Conservation (phyloP, 2,113 vertebrate species). For the Elephas maximus region DNA sequence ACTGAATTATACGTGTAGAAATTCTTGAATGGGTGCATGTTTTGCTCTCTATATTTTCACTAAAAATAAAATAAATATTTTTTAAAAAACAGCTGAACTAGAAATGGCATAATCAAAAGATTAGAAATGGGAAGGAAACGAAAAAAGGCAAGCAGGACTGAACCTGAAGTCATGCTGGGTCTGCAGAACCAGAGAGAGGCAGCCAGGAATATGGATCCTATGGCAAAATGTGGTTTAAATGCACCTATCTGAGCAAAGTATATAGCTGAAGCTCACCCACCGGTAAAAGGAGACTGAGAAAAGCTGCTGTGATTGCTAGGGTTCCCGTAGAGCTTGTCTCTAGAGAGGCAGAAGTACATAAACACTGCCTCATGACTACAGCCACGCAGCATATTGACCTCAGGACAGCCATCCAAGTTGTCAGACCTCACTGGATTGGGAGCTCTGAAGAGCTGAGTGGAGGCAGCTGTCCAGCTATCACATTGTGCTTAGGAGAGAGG, state of each 20-base stretch:
- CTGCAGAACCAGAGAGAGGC: neutral
- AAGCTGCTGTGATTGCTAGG: neutral
- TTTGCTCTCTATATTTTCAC: no score
- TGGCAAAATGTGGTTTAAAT: neutral
- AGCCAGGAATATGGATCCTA: neutral
- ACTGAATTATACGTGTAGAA: no score
- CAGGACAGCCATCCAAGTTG: neutral
- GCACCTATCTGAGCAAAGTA: neutral
- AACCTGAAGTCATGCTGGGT: neutral
- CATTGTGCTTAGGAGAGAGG: neutral
- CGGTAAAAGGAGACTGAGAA: neutral
- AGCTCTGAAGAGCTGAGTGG: neutral
- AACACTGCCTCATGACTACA: neutral
- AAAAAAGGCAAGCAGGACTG: neutral
- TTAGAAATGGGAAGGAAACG: neutral
- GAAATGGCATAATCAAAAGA: slow-evolving; percentile 42
- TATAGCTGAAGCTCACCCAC: neutral
- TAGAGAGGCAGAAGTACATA: neutral
- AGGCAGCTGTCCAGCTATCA: neutral
- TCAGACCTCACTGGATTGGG: neutral
- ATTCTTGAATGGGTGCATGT: no score
- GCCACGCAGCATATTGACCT: neutral
- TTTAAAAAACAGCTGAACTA: neutral
- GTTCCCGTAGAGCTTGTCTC: neutral
- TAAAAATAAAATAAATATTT: no score